These are phyloP conservation scores for Pomatorhinus ruficollis DNA, from an alignment of 2,113 vertebrate genomes.

Conservation along the genomic window DNA sequence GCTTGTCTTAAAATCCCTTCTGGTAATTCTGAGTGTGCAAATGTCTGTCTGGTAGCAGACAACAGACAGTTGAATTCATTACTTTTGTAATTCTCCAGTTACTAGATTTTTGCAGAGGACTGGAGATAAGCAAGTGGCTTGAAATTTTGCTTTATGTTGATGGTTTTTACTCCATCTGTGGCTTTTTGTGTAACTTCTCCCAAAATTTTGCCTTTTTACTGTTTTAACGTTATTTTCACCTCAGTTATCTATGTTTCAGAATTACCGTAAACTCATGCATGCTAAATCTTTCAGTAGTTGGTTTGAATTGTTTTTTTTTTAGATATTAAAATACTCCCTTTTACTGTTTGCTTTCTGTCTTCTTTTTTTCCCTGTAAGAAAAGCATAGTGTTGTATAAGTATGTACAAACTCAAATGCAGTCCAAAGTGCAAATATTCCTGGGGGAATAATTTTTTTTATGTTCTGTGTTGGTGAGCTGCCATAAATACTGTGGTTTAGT, in stretches of 20 bases:
- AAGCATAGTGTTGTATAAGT: neutral
- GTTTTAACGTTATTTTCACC: neutral
- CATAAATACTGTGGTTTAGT: neutral
- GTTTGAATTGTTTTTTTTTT: neutral
- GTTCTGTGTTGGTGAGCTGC: neutral
- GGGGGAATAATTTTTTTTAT: neutral
- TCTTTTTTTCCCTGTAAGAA: neutral
- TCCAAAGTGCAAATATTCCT: neutral
- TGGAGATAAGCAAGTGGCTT: neutral
- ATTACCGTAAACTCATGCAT: neutral
- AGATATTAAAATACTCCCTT: neutral
- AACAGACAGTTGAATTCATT: neutral
- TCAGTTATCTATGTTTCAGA: neutral
- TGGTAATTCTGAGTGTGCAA: neutral
- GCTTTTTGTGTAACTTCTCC: neutral
- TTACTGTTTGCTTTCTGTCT: neutral
- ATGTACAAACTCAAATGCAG: neutral
- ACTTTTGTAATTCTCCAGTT: neutral
- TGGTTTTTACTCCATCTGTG: neutral
- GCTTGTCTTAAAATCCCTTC: neutral
- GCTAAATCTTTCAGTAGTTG: neutral
- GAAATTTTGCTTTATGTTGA: neutral
- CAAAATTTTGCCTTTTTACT: neutral
- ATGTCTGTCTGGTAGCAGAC: neutral
- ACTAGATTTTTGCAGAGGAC: neutral